Conservation (phyloP, 2,888 invertebrate species). For the Nomada lathburiana region DNA sequence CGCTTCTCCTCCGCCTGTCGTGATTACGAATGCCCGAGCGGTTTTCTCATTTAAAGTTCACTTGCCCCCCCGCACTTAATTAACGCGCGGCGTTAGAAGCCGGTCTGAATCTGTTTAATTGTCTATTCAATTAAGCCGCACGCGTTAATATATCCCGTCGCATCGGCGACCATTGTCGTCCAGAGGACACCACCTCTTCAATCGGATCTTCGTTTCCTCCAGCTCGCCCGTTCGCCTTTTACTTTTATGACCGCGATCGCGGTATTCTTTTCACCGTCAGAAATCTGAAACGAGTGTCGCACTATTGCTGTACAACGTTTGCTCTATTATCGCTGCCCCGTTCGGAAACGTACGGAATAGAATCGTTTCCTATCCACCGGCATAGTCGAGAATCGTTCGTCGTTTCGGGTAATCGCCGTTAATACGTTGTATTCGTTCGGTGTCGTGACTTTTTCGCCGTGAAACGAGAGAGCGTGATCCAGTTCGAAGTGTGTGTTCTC, state of each 20-base stretch:
- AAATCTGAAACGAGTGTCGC: too few species aligned
- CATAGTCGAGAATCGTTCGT: slow-evolving; percentile 5
- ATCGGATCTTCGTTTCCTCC: slow-evolving; percentile 23
- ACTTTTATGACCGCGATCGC: not conserved
- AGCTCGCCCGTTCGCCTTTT: not conserved
- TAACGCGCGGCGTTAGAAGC: slow-evolving; percentile 52
- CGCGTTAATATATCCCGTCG: slow-evolving; percentile 24
- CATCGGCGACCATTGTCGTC: slow-evolving; percentile 9
- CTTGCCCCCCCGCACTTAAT: slow-evolving; percentile 58
- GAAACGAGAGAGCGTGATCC: slow-evolving; percentile 53
- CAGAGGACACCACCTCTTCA: slow-evolving; percentile 22
- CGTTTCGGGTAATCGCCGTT: slow-evolving; percentile 56
- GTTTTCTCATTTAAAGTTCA: slow-evolving; percentile 64
- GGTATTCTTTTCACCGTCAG: too few species aligned
- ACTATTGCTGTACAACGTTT: not conserved
- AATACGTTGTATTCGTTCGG: slow-evolving; percentile 64
- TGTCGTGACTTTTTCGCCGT: slow-evolving; percentile 61
- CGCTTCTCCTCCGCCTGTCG: not conserved
- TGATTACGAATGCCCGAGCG: slow-evolving; percentile 62
- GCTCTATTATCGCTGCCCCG: not conserved
- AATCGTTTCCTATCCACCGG: not conserved
- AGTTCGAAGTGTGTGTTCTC: slow-evolving; percentile 60
- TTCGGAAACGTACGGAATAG: not conserved
- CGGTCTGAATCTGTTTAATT: slow-evolving; percentile 60
- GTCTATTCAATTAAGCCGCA: slow-evolving; percentile 56